A percentile compares a stretch with the other conserved stretches of the same genome.
Evolutionary conservation across 2,113 vertebrate species (phyloP).

Genomic region (Gymnarchus niloticus): DNA sequence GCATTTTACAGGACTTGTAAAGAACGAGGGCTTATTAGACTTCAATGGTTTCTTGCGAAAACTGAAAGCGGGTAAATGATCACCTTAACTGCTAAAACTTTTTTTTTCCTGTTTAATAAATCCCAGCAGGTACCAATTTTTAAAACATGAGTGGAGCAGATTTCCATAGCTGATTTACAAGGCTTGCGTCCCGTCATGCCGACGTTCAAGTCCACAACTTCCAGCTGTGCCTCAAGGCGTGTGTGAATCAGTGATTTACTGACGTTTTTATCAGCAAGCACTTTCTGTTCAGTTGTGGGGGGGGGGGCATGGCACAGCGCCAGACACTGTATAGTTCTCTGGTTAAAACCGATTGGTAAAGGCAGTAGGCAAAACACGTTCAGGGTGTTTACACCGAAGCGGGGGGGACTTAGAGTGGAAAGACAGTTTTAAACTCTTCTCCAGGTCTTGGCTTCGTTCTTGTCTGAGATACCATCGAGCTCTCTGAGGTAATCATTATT

Average conservation of each 20-base stretch:
- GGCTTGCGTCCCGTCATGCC: slow-evolving; percentile 22
- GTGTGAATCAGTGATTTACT: slow-evolving; percentile 21
- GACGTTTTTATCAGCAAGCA: slow-evolving; percentile 14
- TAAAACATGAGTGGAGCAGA: slow-evolving; percentile 20
- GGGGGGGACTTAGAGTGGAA: neutral
- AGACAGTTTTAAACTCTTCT: slow-evolving; percentile 9
- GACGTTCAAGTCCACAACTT: slow-evolving; percentile 31
- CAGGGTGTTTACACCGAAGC: neutral
- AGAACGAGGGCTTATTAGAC: slow-evolving; percentile 29
- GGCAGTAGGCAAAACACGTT: neutral
- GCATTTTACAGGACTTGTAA: slow-evolving; percentile 29
- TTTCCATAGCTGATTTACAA: slow-evolving; percentile 34
- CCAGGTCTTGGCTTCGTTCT: neutral
- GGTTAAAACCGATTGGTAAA: neutral
- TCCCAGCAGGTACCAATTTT: slow-evolving; percentile 29
- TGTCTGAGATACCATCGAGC: neutral
- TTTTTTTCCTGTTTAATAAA: slow-evolving; percentile 28
- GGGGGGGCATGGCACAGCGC: neutral
- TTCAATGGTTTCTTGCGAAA: slow-evolving; percentile 35
- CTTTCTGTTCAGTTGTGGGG: slow-evolving; percentile 13
- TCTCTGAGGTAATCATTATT: slow-evolving; percentile 22
- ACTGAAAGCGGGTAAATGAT: slow-evolving; percentile 31
- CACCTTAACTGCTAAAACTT: slow-evolving; percentile 7
- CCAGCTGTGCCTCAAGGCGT: slow-evolving; percentile 17
- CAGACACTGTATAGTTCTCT: neutral